Evolutionary conservation across 2,113 vertebrate species (phyloP), one percentile per base, ranked within the genome.

Genomic region (Lepus timidus): DNA sequence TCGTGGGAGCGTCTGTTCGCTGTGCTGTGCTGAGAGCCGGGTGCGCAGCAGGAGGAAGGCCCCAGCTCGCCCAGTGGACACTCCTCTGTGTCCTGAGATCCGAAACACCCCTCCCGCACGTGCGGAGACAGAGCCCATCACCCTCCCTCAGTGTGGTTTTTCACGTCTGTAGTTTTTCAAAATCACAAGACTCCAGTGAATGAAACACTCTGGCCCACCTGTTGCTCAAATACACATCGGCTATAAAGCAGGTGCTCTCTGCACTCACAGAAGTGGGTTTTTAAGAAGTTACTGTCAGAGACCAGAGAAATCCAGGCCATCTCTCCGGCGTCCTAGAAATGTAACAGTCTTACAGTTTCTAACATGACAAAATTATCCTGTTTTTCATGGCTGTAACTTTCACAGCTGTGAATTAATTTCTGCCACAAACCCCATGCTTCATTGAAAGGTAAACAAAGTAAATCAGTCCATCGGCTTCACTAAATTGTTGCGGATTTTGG

Each of bases 331-430:
- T 73, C 25, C 12, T 33, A 87, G 67, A 92, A 78, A 76, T 55
- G 81, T 84, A 85, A 29, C 27, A 31, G 27, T 62, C 67, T 84
- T 93, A 86, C 9, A 62, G 93, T 92, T 88, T 52, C 79, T 44
- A 64, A 74, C 23, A 22, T 25, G 51, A 61, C 29, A 87, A 73
- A 90, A 62, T 84, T 73, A 75, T 65, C 33, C 55, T 44, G 17
- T 76, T 75, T 71, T 73, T 83, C 55, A 6, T 11, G 44, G 25
- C 67, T 73, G 2, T 68, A 78, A 78, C 73, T 67, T 75, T 73
- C 67, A 87, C 9, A 14, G 9, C 68, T 75, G 51, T 36, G 78
- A 85, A 6, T 74, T 82, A 64, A 52, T 90, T 90, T 96, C 74
- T 75, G 11, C 82, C 65, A 83, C 33, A 19, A 82, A 27, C 9